Evolutionary conservation across 2,113 vertebrate genomes (phyloP).

Genomic region (Circaetus gallicus): DNA sequence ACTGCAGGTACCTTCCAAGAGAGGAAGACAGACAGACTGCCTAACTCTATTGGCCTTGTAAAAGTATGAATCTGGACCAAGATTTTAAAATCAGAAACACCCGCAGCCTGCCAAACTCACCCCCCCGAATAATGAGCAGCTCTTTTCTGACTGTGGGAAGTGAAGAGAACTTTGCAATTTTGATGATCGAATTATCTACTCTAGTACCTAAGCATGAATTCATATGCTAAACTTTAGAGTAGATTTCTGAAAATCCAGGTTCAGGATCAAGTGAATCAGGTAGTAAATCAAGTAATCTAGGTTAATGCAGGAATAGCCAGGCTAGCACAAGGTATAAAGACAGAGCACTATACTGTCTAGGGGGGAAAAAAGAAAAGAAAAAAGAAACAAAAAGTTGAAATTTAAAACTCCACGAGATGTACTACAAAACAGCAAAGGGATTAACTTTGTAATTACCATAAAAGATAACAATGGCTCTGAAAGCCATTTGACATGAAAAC

Average conservation of each 20-base stretch:
- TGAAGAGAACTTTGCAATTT: background rate
- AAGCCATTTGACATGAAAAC: slow-evolving; percentile 4
- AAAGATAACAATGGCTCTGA: slow-evolving; percentile 25
- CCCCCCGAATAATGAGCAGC: background rate
- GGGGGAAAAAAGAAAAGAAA: no score
- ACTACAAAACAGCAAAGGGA: background rate
- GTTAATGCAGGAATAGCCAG: background rate
- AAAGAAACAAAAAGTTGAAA: background rate
- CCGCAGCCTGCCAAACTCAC: background rate
- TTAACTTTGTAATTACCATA: background rate
- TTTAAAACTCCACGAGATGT: background rate
- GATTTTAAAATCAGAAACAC: background rate
- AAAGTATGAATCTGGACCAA: background rate
- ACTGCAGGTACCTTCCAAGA: background rate
- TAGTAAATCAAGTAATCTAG: background rate
- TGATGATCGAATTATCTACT: background rate
- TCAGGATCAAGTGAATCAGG: background rate
- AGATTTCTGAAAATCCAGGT: background rate
- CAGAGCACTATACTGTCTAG: background rate
- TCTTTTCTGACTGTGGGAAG: background rate
- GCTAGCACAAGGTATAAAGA: background rate
- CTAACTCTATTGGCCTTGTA: background rate
- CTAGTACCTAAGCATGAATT: background rate
- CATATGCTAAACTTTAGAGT: background rate
- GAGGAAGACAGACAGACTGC: background rate